Base-by-base conservation (phyloP, 2,113 vertebrate species). In the Nerophis lumbriciformis region DNA sequence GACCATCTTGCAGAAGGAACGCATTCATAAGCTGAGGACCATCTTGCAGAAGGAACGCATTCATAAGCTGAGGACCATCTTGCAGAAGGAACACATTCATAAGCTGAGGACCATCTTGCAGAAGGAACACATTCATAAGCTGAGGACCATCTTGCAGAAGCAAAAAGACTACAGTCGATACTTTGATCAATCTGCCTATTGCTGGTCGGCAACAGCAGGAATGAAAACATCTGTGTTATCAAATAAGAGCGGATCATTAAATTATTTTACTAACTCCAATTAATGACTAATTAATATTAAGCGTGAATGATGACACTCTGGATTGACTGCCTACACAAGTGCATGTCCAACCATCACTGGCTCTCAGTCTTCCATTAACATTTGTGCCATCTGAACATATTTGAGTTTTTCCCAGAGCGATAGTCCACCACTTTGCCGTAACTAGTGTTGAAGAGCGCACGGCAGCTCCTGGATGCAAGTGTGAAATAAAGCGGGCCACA, bases 401-500 rank as follows among this genome's bases (percentile, higher is more conserved):
- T 59, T 65, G 59, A 3, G 39, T 71, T 75, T 59, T 73, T 76
- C 77, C 60, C 75, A 78, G 83, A 74, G 69, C 71, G 78, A 68
- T 62, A 65, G 66, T 12, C 71, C 72, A 28, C 75, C 67, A 57
- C 78, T 65, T 71, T 58, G 60, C 66, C 28, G 11, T 77, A 77
- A 80, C 76, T 63, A 57, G 72, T 72, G 76, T 72, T 80, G 81
- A 85, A 73, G 76, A 82, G 83, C 69, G 57, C 61, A 65, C 75
- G 74, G 45, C 78, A 80, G 72, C 75, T 79, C 66, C 45, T 47
- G 11, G 75, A 78, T 66, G 60, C 51, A 62, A 76, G 79, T 87
- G 82, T 85, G 85, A 87, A 90, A 87, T 85, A 83, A 79, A 82
- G 77, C 68, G 8, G 49, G 76, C 77, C 61, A 59, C 72, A 77